Evolutionary conservation across 2,888 invertebrate species (phyloP), one percentile per base, ranked within the genome.

Genomic region (Stenchaetothrips biformis): DNA sequence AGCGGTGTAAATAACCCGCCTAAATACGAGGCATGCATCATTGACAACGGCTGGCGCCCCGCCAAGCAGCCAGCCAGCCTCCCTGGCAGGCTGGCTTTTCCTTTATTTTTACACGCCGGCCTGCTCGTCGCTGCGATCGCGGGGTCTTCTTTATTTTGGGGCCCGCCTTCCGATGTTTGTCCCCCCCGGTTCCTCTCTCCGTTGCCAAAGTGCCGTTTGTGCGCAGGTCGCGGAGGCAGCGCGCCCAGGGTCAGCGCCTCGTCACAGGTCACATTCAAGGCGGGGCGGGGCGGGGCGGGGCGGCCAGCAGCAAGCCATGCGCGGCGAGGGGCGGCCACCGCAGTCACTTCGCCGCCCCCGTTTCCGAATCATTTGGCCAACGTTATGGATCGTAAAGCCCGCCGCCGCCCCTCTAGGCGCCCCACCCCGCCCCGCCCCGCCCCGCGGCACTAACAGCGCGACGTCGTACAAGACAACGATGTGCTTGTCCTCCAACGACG

Each of bases 361-460:
- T 74, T 74, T 74, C 67, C 67, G 67, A 74, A 74, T 74, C 67
- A 74, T 74, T 74, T 74, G 21, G 21, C 67, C 9, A 25, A 25
- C 67, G 67, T 74, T 74, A 74, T 74, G 67, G 67, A 74, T 74
- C 67, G 67, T 74, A 74, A 74, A 21, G 37, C 37, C n/a, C 67
- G 25, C 4, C 25, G 9, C 21, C 67, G 67, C 25, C 21, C 67
- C 4, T 6, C 67, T 8, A 25, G 8, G 25, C 25, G 67, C 67
- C 37, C 37, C 37, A n/a, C n/a, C 8, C 8, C 25, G 67, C 59
- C 59, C 67, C 67, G 67, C 53, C 16, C 9, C 53, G 53, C 53
- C 53, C 7, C 53, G 53, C 53, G 13, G 16, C 53, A 16, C 53
- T 53, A 53, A 37, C 37, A 37, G 37, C 37, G 37, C 37, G 37